These are phyloP conservation scores for Struthio camelus DNA, from an alignment of 2,113 vertebrate species.

Conservation along the genomic window DNA sequence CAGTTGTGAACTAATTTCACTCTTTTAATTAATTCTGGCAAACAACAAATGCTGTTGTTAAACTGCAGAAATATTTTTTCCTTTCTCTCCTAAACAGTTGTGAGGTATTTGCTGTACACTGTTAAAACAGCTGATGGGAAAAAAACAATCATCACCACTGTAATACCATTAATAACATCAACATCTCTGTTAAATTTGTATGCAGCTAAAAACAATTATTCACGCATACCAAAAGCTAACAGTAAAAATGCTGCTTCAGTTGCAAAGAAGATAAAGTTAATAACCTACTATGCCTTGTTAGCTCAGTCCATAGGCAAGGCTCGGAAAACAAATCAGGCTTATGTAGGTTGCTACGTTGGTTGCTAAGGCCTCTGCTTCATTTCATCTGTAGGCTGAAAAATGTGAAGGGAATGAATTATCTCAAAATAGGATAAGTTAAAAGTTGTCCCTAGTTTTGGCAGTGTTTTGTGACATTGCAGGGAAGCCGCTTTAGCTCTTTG, in stretches of 20 bases:
- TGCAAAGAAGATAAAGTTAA: not conserved
- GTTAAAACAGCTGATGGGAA: not conserved
- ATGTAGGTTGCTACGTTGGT: fast-evolving
- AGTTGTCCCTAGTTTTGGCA: fast-evolving
- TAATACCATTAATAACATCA: not conserved
- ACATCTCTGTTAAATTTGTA: no score
- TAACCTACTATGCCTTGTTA: not conserved
- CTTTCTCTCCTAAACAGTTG: not conserved
- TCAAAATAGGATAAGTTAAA: not conserved
- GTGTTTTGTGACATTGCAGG: not conserved
- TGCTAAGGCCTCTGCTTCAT: no score
- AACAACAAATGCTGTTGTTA: not conserved
- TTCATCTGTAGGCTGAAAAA: not conserved
- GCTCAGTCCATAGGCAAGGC: not conserved
- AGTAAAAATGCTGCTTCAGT: fast-evolving
- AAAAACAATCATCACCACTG: not conserved
- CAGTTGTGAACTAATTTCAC: not conserved
- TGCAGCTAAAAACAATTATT: no score
- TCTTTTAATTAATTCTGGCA: not conserved
- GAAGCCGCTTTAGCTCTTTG: no score
- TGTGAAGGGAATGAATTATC: fast-evolving
- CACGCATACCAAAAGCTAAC: not conserved
- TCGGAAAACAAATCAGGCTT: not conserved
- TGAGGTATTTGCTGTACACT: not conserved
- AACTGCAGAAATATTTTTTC: not conserved